Conservation (phyloP, 2,113 vertebrate genomes). For the Seriola rivoliana region DNA sequence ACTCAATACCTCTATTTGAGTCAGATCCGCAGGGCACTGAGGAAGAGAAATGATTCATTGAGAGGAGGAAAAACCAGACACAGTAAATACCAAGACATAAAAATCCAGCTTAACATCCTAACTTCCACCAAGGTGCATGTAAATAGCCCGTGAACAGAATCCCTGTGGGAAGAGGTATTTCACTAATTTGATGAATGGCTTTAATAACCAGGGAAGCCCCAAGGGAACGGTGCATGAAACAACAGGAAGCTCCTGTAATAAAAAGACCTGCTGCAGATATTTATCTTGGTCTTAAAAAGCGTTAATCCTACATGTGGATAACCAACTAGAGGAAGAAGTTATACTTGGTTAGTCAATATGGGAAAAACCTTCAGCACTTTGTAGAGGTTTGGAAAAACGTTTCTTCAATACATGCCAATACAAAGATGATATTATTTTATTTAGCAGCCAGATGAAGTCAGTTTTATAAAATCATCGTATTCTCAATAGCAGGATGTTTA, state of each 20-base stretch:
- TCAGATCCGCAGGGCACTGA: constrained; percentile 23
- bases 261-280: constrained; percentile 51
- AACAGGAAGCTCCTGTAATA: constrained; percentile 48
- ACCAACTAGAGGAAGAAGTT: constrained; percentile 2
- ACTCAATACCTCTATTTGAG: constrained; percentile 41
- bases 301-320: constrained; percentile 32
- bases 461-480: background rate
- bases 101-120: constrained; percentile 28
- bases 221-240: constrained; percentile 30
- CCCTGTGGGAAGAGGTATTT: constrained; percentile 48
- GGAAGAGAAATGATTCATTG: constrained; percentile 42
- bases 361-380: background rate
- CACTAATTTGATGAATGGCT: constrained; percentile 76
- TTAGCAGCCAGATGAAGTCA: background rate
- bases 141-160: constrained; percentile 53
- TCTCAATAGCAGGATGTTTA: background rate
- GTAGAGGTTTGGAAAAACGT: background rate
- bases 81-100: constrained; percentile 42
- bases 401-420: background rate
- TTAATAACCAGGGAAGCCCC: constrained; percentile 67
- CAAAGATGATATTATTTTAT: background rate
- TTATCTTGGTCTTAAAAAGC: constrained; percentile 51
- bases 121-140: constrained; percentile 56
- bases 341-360: constrained; percentile 2
- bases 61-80: constrained; percentile 11